Percentiles rank a stretch among this genome's conserved stretches.
Conservation (phyloP, 2,113 vertebrate genomes). For the Empidonax traillii region DNA sequence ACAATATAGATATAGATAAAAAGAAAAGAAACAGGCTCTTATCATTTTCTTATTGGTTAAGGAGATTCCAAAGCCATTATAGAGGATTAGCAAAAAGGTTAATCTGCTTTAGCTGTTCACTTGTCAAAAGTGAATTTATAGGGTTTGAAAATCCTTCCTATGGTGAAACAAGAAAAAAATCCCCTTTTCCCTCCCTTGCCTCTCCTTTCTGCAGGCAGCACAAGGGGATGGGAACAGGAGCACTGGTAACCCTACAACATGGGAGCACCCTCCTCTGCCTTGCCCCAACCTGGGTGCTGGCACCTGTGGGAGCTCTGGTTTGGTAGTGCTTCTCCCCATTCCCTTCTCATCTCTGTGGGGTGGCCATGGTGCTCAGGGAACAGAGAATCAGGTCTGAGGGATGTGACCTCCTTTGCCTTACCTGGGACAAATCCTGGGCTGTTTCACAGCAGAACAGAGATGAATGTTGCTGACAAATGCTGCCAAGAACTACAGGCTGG, state of each 20-base stretch:
- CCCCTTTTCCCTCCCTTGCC: not conserved
- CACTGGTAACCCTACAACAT: not conserved
- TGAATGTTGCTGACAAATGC: not conserved
- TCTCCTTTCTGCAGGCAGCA: not conserved
- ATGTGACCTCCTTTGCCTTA: not conserved
- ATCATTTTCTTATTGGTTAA: conserved; percentile 75
- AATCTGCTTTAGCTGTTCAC: conserved; percentile 80
- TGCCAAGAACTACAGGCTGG: not conserved
- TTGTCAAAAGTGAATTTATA: conserved; percentile 74
- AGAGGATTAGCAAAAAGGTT: conserved; percentile 84
- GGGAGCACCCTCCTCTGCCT: not conserved
- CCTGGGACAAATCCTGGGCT: not conserved
- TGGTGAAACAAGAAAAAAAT: conserved; percentile 10
- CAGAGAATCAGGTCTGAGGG: not conserved
- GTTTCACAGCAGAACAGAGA: not conserved
- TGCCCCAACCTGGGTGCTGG: not conserved
- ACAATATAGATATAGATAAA: conserved; percentile 71
- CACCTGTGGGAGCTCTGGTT: not conserved
- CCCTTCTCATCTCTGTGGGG: not conserved
- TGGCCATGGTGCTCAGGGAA: not conserved
- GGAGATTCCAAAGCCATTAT: conserved; percentile 88
- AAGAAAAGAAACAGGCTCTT: conserved; percentile 74
- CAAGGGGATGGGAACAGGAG: not conserved
- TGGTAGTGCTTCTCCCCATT: rapidly evolving
- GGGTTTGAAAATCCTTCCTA: conserved; percentile 58